Evolutionary conservation across 2,888 invertebrate genomes (phyloP).

Genomic region (Bombylius major): DNA sequence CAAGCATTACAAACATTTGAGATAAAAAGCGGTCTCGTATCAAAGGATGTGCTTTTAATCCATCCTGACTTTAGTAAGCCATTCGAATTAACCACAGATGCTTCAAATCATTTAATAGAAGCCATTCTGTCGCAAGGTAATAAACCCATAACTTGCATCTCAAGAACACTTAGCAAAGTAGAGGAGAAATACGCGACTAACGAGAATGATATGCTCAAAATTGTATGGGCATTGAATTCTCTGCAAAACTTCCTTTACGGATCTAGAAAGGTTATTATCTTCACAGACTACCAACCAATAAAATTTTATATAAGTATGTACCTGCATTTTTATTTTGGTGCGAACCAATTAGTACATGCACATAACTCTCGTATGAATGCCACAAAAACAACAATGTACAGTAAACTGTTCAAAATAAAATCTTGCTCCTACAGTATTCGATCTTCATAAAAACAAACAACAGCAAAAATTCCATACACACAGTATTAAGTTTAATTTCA

Average conservation of each 20-base stretch:
- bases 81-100: constrained; percentile 7
- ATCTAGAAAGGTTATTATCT: constrained; percentile 8
- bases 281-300: constrained; percentile 12
- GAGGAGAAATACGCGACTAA: constrained; percentile 11
- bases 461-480: no score
- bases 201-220: constrained; percentile 11
- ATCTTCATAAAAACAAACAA: no score
- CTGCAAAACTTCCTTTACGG: constrained; percentile 10
- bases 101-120: not conserved
- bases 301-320: no score
- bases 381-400: no score
- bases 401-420: no score
- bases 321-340: no score
- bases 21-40: no score
- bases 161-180: constrained; percentile 9
- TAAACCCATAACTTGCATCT: constrained; percentile 8
- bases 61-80: not conserved
- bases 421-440: no score
- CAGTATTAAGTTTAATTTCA: no score
- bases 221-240: constrained; percentile 8
- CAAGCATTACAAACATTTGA: no score
- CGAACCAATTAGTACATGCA: no score
- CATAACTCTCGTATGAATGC: no score
- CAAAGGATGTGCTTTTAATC: not conserved
- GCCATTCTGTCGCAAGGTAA: not conserved